These are phyloP conservation scores for Hippoglossus hippoglossus DNA, from an alignment of 2,797 vertebrate genomes.

Conservation along the genomic window DNA sequence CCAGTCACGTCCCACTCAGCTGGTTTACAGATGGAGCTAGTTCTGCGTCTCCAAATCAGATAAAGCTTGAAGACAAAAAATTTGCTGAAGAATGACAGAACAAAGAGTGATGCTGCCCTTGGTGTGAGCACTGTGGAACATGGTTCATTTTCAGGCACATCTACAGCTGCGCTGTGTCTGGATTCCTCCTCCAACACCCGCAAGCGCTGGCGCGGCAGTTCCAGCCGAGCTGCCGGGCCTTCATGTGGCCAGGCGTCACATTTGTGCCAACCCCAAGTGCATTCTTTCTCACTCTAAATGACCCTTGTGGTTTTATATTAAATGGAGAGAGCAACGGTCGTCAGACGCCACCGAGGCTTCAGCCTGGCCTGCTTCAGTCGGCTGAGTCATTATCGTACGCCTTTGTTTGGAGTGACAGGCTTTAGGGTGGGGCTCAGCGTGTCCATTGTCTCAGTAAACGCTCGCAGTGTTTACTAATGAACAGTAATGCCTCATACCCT, in stretches of 20 bases:
- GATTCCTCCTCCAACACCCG: constrained; percentile 40
- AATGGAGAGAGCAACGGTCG: constrained; percentile 57
- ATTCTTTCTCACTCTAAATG: constrained; percentile 61
- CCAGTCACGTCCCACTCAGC: constrained; percentile 6
- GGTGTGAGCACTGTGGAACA: constrained; percentile 45
- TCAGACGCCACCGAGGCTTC: constrained; percentile 60
- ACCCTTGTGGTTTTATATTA: constrained; percentile 63
- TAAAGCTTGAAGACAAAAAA: constrained; percentile 18
- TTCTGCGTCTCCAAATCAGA: constrained; percentile 41
- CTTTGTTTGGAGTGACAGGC: constrained; percentile 63
- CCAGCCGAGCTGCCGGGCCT: constrained; percentile 41
- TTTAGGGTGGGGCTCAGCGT: constrained; percentile 46
- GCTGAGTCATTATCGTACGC: constrained; percentile 65
- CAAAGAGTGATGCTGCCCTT: constrained; percentile 19
- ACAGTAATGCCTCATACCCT: constrained; percentile 52
- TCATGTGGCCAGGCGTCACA: constrained; percentile 65
- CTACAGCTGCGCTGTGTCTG: constrained; percentile 29
- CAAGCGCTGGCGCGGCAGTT: constrained; percentile 48
- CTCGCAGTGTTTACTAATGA: constrained; percentile 68
- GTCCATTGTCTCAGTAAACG: constrained; percentile 62
- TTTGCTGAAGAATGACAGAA: constrained; percentile 19
- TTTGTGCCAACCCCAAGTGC: constrained; percentile 51
- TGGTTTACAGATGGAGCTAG: constrained; percentile 23
- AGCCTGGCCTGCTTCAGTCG: constrained; percentile 51
- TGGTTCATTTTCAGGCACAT: constrained; percentile 37